phyloP scores from a whole-genome alignment of 2,797 vertebrate species.

The Acrocephalus scirpaceus region DNA sequence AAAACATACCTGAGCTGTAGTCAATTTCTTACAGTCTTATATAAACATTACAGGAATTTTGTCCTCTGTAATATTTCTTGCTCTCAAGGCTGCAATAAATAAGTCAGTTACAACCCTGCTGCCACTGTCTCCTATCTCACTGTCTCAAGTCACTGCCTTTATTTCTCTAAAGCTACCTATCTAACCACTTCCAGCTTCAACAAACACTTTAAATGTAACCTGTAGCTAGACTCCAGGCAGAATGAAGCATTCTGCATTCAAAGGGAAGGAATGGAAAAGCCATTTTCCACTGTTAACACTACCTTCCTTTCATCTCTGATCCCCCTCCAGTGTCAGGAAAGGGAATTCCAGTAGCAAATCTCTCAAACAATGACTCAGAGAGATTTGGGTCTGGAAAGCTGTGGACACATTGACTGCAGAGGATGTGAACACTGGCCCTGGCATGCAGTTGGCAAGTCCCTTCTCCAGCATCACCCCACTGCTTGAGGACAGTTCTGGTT shows the following conservation, averaged over 20 bases:
- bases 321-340: neutral
- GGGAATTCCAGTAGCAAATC: neutral
- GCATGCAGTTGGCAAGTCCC: accelerated
- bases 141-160: constrained; percentile 5
- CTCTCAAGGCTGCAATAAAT: constrained; percentile 45
- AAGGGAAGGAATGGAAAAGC: neutral
- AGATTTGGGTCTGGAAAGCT: neutral
- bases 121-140: neutral
- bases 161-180: neutral
- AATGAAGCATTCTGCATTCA: neutral
- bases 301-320: neutral
- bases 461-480: neutral
- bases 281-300: neutral
- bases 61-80: constrained; percentile 28
- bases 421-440: neutral
- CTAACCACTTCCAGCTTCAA: neutral
- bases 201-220: neutral
- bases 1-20: constrained; percentile 53
- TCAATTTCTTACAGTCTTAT: constrained; percentile 45
- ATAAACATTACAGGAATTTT: constrained; percentile 53
- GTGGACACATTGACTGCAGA: accelerated
- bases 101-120: neutral
- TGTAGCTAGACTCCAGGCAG: neutral
- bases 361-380: neutral
- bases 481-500: neutral